These are phyloP conservation scores for Fistularia tabacaria DNA, from an alignment of 2,797 vertebrate species.

Conservation along the genomic window DNA sequence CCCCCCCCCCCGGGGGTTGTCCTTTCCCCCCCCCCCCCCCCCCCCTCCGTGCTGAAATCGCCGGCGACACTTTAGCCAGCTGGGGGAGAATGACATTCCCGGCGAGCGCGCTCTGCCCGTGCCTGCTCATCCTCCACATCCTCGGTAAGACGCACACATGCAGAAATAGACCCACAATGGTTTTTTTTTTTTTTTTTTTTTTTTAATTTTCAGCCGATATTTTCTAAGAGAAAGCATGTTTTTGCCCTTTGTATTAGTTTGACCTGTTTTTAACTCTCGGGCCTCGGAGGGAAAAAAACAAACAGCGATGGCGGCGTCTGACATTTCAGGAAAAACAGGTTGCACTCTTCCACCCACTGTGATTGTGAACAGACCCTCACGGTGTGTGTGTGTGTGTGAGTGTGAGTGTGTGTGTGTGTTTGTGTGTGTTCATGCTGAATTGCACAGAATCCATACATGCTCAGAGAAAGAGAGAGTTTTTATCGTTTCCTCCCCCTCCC, in stretches of 20 bases:
- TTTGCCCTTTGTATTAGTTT: too few relatives aligned
- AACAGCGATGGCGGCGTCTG: constrained; percentile 47
- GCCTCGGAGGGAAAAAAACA: neutral
- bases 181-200: neutral
- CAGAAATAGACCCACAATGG: neutral
- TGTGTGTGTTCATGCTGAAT: constrained; percentile 1
- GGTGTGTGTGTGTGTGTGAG: constrained; percentile 10
- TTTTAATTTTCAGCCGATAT: neutral
- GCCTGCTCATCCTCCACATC: constrained; percentile 44
- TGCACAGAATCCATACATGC: too few relatives aligned
- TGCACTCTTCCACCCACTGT: constrained; percentile 7
- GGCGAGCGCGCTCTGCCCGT: constrained; percentile 28
- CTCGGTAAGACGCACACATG: constrained; percentile 48
- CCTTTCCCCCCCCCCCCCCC: too few relatives aligned
- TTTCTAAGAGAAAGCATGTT: neutral
- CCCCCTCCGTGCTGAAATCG: too few relatives aligned
- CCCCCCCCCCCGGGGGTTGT: too few relatives aligned
- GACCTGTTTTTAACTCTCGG: neutral
- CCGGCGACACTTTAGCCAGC: neutral
- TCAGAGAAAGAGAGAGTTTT: too few relatives aligned
- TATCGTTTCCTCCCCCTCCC: too few relatives aligned
- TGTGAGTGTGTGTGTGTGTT: constrained; percentile 9
- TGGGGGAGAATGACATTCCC: constrained; percentile 56
- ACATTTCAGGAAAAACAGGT: constrained; percentile 76
- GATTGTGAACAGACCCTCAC: constrained; percentile 8